These are phyloP conservation scores for Dryomyza anilis DNA, from an alignment of 2,888 invertebrate genomes.

Conservation along the genomic window DNA sequence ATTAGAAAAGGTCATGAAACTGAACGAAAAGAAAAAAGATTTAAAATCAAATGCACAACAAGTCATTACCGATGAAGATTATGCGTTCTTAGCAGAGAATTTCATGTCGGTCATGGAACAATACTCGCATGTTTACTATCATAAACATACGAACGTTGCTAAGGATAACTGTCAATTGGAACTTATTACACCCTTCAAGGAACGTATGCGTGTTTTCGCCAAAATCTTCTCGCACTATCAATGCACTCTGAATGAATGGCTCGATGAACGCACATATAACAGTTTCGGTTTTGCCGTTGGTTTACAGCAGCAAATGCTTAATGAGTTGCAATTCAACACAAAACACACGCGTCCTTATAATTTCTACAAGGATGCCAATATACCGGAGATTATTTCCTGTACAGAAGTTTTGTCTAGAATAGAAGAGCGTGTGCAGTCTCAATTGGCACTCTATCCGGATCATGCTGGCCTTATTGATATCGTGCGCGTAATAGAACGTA, in stretches of 20 bases:
- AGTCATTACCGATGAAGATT: constrained; percentile 52
- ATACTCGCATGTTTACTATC: constrained; percentile 50
- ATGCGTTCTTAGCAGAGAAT: constrained; percentile 49
- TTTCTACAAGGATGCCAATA: constrained; percentile 84
- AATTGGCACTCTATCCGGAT: constrained; percentile 84
- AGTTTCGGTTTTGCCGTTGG: constrained; percentile 52
- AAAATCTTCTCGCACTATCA: constrained; percentile 52
- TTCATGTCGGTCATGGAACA: constrained; percentile 53
- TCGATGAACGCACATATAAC: constrained; percentile 52
- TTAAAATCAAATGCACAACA: constrained; percentile 41
- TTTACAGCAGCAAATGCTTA: constrained; percentile 51
- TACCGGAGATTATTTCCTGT: constrained; percentile 77
- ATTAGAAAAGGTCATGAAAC: constrained; percentile 62
- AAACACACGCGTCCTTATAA: constrained; percentile 63
- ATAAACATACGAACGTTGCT: constrained; percentile 32
- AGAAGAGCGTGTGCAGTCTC: constrained; percentile 65
- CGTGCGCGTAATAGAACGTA: constrained; percentile 64
- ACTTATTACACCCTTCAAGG: constrained; percentile 47
- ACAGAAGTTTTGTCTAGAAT: constrained; percentile 72
- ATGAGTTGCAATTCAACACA: constrained; percentile 36
- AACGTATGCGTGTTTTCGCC: constrained; percentile 52
- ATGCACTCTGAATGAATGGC: constrained; percentile 44
- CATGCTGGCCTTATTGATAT: constrained; percentile 86
- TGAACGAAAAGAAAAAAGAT: constrained; percentile 43
- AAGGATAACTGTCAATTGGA: constrained; percentile 31